Evolutionary conservation across 2,113 vertebrate genomes (phyloP).

Genomic region (Lamprotornis superbus): DNA sequence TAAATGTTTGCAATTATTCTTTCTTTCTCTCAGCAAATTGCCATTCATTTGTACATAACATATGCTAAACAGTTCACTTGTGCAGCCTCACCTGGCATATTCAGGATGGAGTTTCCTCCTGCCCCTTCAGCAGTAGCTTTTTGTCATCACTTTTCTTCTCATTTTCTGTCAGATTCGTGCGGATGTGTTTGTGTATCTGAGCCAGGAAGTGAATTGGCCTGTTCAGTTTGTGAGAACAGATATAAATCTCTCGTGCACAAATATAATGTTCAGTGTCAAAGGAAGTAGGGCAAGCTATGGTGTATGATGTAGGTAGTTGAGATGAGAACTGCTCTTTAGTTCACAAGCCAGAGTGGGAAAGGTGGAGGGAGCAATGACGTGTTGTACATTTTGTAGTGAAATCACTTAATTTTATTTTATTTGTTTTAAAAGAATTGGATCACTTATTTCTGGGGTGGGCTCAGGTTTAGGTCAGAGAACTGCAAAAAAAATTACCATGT

Average conservation of each 20-base stretch:
- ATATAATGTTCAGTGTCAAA: neutral
- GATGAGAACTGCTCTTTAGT: neutral
- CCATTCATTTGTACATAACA: conserved; percentile 31
- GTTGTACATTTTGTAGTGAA: neutral
- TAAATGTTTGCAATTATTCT: conserved; percentile 60
- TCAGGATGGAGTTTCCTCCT: neutral
- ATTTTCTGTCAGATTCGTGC: neutral
- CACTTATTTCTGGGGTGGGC: neutral
- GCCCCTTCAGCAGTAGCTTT: conserved; percentile 14
- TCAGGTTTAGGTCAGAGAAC: neutral
- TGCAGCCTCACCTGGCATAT: conserved; percentile 24
- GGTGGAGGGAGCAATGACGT: neutral
- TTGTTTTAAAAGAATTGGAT: neutral
- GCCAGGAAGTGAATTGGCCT: conserved; percentile 42
- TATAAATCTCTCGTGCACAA: neutral
- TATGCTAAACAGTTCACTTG: conserved; percentile 58
- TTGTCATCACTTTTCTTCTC: conserved; percentile 21
- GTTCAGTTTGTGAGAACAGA: conserved; percentile 24
- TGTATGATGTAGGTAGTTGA: neutral
- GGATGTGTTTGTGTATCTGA: conserved; percentile 19
- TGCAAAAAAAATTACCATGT: neutral
- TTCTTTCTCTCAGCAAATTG: conserved; percentile 45
- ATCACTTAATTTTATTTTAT: neutral
- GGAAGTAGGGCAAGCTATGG: neutral
- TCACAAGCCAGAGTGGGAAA: neutral